phyloP scores from a whole-genome alignment of 37 sponge, comb jelly and placozoan genomes.

The Ephydatia muelleri region DNA sequence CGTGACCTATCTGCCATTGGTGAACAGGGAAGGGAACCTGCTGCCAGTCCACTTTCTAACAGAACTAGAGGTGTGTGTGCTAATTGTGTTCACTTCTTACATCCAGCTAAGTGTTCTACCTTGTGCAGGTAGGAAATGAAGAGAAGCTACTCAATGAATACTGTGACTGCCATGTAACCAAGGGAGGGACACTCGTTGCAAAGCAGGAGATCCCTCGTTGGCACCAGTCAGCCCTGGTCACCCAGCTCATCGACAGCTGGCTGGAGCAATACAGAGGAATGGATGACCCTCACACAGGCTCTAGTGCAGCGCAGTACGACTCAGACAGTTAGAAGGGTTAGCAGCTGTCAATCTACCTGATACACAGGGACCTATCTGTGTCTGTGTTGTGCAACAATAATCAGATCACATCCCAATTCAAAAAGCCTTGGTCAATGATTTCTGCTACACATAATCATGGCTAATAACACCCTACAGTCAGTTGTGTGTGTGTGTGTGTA shows the following conservation, averaged over 20 bases:
- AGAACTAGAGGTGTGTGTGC: conserved; percentile 70
- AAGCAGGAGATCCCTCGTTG: conserved; percentile 42
- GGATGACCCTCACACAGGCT: conserved; percentile 51
- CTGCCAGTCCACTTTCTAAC: conserved; percentile 79
- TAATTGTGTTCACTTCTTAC: conserved; percentile 32
- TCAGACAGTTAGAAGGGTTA: conserved; percentile 36
- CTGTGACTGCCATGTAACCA: conserved; percentile 75
- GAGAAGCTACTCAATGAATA: conserved; percentile 71
- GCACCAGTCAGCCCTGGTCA: conserved; percentile 40
- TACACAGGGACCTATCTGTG: conserved; percentile 31
- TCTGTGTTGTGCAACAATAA: not conserved
- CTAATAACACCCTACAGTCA: too few species aligned
- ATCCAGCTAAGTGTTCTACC: conserved; percentile 19
- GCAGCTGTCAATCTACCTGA: not conserved
- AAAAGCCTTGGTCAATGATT: not conserved
- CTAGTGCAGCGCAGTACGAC: conserved; percentile 28
- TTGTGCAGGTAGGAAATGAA: conserved; percentile 68
- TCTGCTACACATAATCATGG: too few species aligned
- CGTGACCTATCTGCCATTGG: conserved; percentile 79
- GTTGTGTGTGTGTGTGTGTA: too few species aligned
- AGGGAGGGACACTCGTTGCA: conserved; percentile 66
- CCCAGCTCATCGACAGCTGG: conserved; percentile 77
- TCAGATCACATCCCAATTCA: not conserved
- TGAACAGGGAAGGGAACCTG: conserved; percentile 60
- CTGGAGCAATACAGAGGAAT: conserved; percentile 69